Conservation (phyloP, 2,888 invertebrate species). For the Eurytoma adleriae region DNA sequence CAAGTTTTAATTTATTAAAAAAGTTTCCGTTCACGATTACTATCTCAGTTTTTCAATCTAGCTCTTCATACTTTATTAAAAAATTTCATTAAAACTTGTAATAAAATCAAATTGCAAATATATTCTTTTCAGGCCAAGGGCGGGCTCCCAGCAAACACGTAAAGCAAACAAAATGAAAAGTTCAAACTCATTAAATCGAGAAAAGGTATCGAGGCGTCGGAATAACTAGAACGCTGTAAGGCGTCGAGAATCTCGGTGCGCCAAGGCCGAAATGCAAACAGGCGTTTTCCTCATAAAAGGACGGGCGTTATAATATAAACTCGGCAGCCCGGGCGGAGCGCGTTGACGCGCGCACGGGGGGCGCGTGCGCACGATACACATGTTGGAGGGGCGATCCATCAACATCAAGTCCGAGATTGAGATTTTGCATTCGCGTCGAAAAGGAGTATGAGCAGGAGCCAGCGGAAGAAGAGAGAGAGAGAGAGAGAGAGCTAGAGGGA, state of each 20-base stretch:
- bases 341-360: background rate
- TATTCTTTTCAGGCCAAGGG: too few relatives aligned
- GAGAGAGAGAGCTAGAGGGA: background rate
- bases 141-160: too few relatives aligned
- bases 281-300: background rate
- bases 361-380: background rate
- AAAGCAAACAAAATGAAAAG: too few relatives aligned
- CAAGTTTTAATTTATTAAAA: too few relatives aligned
- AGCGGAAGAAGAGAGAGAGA: conserved; percentile 27
- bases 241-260: background rate
- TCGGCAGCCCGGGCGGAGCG: background rate
- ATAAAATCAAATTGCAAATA: too few relatives aligned
- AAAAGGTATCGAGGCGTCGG: too few relatives aligned
- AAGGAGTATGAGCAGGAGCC: background rate
- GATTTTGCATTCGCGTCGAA: conserved; percentile 63
- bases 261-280: background rate
- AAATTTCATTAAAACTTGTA: too few relatives aligned
- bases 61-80: too few relatives aligned
- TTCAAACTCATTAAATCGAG: too few relatives aligned
- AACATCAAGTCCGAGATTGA: conserved; percentile 65
- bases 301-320: conserved; percentile 9
- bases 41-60: too few relatives aligned
- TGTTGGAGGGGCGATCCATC: conserved; percentile 61
- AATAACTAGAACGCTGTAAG: too few relatives aligned
- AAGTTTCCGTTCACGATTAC: too few relatives aligned